A percentile compares a stretch with the other conserved stretches of the same genome.
Conservation (phyloP, 2,113 vertebrate genomes). For the Perca flavescens region DNA sequence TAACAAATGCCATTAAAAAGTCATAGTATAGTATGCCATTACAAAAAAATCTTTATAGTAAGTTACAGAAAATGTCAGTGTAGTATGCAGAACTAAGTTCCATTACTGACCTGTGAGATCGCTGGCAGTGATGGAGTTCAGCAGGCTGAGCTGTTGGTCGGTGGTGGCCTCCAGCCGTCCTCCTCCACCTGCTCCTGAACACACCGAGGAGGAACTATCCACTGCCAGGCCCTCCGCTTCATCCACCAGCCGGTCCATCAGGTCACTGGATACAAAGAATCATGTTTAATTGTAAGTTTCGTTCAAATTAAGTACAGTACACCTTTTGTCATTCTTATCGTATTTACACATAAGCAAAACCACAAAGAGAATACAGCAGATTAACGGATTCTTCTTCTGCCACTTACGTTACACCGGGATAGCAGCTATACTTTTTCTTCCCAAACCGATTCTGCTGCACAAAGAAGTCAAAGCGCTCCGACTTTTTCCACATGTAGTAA, state of each 20-base stretch:
- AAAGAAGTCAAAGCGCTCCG: constrained; percentile 96
- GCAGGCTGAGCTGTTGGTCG: constrained; percentile 93
- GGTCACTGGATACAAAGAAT: constrained; percentile 85
- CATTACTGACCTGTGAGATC: constrained; percentile 91
- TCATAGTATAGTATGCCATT: neutral
- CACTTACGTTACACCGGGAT: constrained; percentile 98
- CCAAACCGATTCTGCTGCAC: constrained; percentile 98
- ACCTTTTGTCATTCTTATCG: neutral
- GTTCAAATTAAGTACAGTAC: neutral
- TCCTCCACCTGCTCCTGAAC: constrained; percentile 85
- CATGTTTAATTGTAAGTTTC: neutral
- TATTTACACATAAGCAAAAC: neutral
- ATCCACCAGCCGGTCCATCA: constrained; percentile 97
- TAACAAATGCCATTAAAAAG: neutral
- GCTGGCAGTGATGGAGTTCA: constrained; percentile 95
- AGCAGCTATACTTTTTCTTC: constrained; percentile 97
- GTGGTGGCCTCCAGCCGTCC: constrained; percentile 88
- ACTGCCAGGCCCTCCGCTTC: constrained; percentile 94
- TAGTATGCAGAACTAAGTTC: neutral
- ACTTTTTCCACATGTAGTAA: constrained; percentile 99
- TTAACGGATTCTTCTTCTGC: neutral
- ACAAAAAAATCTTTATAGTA: neutral
- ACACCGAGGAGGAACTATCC: constrained; percentile 89
- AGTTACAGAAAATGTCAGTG: neutral
- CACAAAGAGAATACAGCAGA: neutral